Conservation (phyloP, 2,113 vertebrate species). For the Gavialis gangeticus region DNA sequence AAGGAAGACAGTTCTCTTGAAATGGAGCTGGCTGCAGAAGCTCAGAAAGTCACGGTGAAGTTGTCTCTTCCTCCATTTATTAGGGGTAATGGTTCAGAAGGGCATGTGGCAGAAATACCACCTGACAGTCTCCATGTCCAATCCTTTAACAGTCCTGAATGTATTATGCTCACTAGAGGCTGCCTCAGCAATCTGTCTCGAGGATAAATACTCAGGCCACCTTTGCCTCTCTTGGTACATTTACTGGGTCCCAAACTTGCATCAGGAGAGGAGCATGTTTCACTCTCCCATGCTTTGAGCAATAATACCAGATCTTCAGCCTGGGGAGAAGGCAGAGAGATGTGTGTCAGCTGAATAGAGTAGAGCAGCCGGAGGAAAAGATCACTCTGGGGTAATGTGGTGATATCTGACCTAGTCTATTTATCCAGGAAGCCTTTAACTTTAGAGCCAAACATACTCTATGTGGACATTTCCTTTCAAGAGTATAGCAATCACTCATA, state of each 20-base stretch:
- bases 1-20: slow-evolving; percentile 13
- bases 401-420: slow-evolving; percentile 5
- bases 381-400: slow-evolving; percentile 1
- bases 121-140: slow-evolving; percentile 21
- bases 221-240: not conserved
- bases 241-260: not conserved
- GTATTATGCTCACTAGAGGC: not conserved
- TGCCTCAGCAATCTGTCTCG: slow-evolving; percentile 14
- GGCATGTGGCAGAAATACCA: slow-evolving; percentile 13
- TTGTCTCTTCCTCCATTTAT: slow-evolving; percentile 18
- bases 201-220: not conserved
- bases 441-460: not conserved
- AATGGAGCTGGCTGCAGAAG: slow-evolving; percentile 17
- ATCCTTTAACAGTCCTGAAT: not conserved
- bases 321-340: slow-evolving; percentile 43
- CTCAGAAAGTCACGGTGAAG: not conserved
- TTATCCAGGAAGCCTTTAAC: not conserved
- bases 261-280: not conserved
- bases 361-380: slow-evolving; percentile 31
- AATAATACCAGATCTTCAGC: not conserved
- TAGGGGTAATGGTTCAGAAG: not conserved
- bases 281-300: slow-evolving; percentile 6
- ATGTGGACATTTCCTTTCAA: slow-evolving; percentile 15
- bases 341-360: slow-evolving; percentile 16
- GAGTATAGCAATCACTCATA: not conserved